A percentile compares a stretch with the other conserved stretches of the same genome.
Evolutionary conservation across 1,140 invertebrate species (phyloP).

Genomic region (Zaprionus ornatus): DNA sequence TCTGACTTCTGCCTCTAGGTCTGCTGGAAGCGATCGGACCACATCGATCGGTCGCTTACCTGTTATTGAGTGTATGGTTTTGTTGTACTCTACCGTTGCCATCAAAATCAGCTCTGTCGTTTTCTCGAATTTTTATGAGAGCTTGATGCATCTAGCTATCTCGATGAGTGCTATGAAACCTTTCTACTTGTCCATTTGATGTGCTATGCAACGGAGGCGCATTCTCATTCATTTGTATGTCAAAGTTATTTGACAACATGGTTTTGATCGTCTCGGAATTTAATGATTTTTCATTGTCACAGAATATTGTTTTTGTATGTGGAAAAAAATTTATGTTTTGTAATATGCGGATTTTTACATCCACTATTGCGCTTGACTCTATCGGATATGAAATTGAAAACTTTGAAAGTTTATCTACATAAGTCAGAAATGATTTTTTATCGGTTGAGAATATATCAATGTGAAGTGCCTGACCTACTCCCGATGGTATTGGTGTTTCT

Average conservation of each 20-base stretch:
- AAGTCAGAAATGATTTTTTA: not conserved
- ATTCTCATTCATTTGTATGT: not conserved
- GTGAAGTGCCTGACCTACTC: not conserved
- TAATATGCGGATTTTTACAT: not conserved
- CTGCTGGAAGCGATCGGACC: not conserved
- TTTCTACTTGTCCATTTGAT: no score
- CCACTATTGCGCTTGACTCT: not conserved
- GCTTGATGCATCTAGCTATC: no score
- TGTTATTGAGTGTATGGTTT: conserved; percentile 22
- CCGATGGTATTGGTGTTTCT: not conserved
- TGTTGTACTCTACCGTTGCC: conserved; percentile 33
- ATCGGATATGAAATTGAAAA: not conserved
- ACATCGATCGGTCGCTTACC: not conserved
- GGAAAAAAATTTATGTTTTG: not conserved
- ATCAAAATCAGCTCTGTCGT: no score
- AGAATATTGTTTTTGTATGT: not conserved
- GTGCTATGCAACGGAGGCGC: no score
- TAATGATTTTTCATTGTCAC: not conserved
- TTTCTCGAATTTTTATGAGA: no score
- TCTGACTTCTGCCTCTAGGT: no score
- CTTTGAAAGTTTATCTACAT: not conserved
- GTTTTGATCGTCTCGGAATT: not conserved
- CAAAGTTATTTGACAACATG: not conserved
- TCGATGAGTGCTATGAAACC: no score
- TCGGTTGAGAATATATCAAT: not conserved